Evolutionary conservation across 1,140 invertebrate genomes (phyloP), one percentile per base, ranked within the genome.

Genomic region (Drosophila arawakana): DNA sequence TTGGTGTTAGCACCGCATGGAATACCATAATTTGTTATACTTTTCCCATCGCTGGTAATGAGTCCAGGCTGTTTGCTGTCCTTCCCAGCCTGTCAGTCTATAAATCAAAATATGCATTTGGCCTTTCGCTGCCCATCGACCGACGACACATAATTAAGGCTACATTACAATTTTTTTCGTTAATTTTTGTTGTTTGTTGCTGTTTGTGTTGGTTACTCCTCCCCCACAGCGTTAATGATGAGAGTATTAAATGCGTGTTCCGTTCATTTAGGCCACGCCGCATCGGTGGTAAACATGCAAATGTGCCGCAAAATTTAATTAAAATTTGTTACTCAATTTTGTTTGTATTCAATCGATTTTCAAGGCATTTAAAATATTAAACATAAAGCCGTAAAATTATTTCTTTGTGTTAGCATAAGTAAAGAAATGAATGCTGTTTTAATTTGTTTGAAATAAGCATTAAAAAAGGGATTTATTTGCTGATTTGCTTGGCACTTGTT

Each of bases 21-120:
- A 67, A 77, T 62, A 77, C 76, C 76, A 83, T 82, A 80, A 88
- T 86, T 88, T 89, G 80, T 89, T 88, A 83, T 86, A 76, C 72
- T 59, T 21, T 41, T 55, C 37, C 10, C 15, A 44, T 15, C 50
- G 13, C 46, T 47, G 3, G n/a, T 30, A 58, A 57, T 44, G 35
- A 55, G 46, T 70, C 15, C 46, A 21, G 25, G 1, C 15, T 13
- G 66, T 41, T 61, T 25, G 2, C 41, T 55, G 73, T 70, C 59
- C 58, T 67, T 13, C 35, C 46, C 47, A 5, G 25, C 6, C 44
- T 11, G 44, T 7, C 37, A 61, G 83, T 86, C 79, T 86, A 86
- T 86, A 86, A 86, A 86, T 86, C 83, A 86, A 66, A 71, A 71
- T 79, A 71, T 82, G 72, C 72, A 66, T 76, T 46, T 54, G 72